Evolutionary conservation across 2,888 invertebrate genomes (phyloP).

Genomic region (Drosophila siamana): DNA sequence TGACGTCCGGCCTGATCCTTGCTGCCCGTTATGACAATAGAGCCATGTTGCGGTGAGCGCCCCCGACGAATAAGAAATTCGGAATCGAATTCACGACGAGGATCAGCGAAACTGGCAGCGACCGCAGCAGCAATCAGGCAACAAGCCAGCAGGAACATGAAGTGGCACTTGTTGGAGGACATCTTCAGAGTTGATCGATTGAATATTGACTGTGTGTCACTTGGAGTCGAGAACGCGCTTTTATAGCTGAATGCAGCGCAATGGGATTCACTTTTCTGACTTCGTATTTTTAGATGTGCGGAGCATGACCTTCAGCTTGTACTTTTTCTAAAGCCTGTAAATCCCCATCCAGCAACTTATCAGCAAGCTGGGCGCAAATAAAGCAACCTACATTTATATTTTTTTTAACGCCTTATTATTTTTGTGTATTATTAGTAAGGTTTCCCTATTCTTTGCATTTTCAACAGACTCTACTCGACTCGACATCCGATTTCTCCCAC

Average conservation of each 20-base stretch:
- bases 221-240: not conserved
- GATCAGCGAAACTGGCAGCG: not conserved
- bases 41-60: constrained; percentile 37
- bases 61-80: not conserved
- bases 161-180: constrained; percentile 36
- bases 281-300: not conserved
- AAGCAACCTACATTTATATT: not conserved
- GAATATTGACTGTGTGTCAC: constrained; percentile 27
- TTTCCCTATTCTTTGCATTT: not conserved
- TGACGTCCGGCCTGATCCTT: constrained; percentile 63
- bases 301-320: constrained; percentile 7
- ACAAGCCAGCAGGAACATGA: constrained; percentile 42
- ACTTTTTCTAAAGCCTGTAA: constrained; percentile 7
- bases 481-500: not conserved
- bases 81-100: not conserved
- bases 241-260: constrained; percentile 21
- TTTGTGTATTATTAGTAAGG: not conserved
- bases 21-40: constrained; percentile 40
- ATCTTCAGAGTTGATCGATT: constrained; percentile 40
- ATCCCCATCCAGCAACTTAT: not conserved
- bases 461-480: not conserved
- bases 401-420: too few relatives aligned
- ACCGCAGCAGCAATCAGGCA: constrained; percentile 30
- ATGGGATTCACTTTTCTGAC: constrained; percentile 19
- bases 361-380: not conserved